Conservation (phyloP, 2,888 invertebrate species). For the Merodon equestris region DNA sequence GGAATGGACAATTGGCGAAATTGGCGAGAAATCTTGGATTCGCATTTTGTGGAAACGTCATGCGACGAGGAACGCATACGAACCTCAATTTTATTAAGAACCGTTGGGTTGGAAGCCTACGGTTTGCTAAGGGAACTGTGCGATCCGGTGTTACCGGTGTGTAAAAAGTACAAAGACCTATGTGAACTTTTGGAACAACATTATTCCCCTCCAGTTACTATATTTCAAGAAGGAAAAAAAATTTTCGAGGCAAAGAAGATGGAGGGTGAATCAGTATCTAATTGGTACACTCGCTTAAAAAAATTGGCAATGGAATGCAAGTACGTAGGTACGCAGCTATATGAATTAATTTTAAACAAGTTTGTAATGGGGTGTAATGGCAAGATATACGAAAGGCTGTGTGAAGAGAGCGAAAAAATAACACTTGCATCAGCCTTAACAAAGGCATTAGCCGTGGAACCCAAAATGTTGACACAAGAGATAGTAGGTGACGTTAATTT, state of each 20-base stretch:
- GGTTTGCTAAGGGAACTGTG: constrained; percentile 18
- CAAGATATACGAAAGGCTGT: constrained; percentile 2
- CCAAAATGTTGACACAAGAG: not conserved
- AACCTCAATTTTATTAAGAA: constrained; percentile 32
- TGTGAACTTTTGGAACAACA: constrained; percentile 4
- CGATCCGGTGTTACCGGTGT: constrained; percentile 14
- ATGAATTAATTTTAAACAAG: not conserved
- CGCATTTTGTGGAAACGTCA: constrained; percentile 43
- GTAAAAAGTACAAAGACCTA: not conserved
- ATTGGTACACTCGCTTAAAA: constrained; percentile 6
- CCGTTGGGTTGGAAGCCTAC: constrained; percentile 10
- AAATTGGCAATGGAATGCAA: constrained; percentile 16
- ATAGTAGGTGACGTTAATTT: constrained; percentile 17
- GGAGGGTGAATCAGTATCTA: constrained; percentile 6
- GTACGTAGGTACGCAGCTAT: not conserved
- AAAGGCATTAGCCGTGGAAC: constrained; percentile 7
- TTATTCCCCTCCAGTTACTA: constrained; percentile 11
- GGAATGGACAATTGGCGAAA: constrained; percentile 34
- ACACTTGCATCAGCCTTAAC: not conserved
- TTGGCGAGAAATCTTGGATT: constrained; percentile 42
- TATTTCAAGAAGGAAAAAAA: constrained; percentile 12
- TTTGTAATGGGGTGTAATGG: not conserved
- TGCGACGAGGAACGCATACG: constrained; percentile 46
- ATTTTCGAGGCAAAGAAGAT: not conserved
- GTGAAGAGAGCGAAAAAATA: constrained; percentile 1